A percentile compares a stretch with the other conserved stretches of the same genome.
Evolutionary conservation across 2,888 invertebrate genomes (phyloP).

Genomic region (Maniola hyperantus): DNA sequence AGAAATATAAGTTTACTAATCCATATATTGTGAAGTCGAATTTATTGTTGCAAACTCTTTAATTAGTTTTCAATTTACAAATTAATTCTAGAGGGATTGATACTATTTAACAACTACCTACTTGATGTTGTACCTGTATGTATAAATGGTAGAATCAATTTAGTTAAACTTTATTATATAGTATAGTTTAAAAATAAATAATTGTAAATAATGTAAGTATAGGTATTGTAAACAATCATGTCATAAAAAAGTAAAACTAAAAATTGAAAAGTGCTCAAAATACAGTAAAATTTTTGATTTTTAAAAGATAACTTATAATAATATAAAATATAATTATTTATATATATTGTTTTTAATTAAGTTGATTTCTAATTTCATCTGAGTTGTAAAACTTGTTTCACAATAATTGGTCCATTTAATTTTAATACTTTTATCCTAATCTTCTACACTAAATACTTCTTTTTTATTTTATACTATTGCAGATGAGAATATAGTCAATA

Average conservation of each 20-base stretch:
- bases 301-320: too few species aligned
- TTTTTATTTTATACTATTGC: not conserved
- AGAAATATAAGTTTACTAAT: too few species aligned
- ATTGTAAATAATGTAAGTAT: not conserved
- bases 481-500: not conserved
- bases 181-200: not conserved
- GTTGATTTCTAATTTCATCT: not conserved
- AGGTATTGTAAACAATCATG: not conserved
- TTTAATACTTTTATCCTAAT: not conserved
- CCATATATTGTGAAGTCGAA: not conserved
- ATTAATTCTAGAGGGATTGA: not conserved
- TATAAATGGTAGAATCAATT: not conserved
- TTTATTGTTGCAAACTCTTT: not conserved
- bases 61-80: not conserved
- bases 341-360: not conserved
- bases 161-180: not conserved
- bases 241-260: not conserved
- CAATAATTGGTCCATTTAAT: not conserved
- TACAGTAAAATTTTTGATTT: not conserved
- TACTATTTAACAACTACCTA: not conserved
- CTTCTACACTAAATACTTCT: not conserved
- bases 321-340: not conserved
- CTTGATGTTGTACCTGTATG: too few species aligned
- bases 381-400: not conserved
- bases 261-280: slow-evolving; percentile 4